Percentiles rank a stretch among this genome's conserved stretches.
Conservation (phyloP, 1,140 invertebrate genomes). For the Diorhabda carinulata region DNA sequence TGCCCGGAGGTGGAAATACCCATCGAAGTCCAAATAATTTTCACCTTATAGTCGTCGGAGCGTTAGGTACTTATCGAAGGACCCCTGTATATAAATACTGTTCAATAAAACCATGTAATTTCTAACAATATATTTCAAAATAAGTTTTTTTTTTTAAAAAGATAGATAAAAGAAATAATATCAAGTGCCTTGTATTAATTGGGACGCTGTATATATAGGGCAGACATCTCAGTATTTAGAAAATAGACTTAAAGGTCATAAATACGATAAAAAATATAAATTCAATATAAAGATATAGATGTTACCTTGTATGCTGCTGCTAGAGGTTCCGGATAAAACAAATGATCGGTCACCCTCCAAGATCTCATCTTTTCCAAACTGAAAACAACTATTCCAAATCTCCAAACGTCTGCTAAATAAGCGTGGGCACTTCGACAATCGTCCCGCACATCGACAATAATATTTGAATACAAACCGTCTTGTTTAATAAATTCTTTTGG, state of each 20-base stretch:
- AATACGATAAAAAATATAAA: not conserved
- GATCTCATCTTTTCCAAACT: slow-evolving; percentile 60
- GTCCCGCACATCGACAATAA: slow-evolving; percentile 63
- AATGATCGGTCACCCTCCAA: slow-evolving; percentile 70
- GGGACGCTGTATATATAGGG: too few species aligned
- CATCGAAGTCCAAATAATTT: too few species aligned
- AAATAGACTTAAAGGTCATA: not conserved
- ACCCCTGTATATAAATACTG: too few species aligned
- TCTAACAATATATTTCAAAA: too few species aligned
- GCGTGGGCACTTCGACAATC: slow-evolving; percentile 65
- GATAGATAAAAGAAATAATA: too few species aligned
- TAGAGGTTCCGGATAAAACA: slow-evolving; percentile 74
- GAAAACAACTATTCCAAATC: slow-evolving; percentile 48
- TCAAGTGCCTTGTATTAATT: too few species aligned
- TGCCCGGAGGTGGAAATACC: too few species aligned
- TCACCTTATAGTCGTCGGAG: too few species aligned
- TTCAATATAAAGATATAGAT: not conserved
- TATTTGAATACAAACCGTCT: slow-evolving; percentile 70
- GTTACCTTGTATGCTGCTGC: slow-evolving; percentile 58
- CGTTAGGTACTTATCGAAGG: too few species aligned
- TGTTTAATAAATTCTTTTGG: slow-evolving; percentile 64
- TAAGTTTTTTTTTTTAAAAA: too few species aligned
- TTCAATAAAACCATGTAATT: too few species aligned
- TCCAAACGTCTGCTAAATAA: slow-evolving; percentile 73
- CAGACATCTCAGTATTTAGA: too few species aligned